Evolutionary conservation across 53 echinoderm and acorn worm genomes (phyloP).

Genomic region (Mesocentrotus franciscanus): DNA sequence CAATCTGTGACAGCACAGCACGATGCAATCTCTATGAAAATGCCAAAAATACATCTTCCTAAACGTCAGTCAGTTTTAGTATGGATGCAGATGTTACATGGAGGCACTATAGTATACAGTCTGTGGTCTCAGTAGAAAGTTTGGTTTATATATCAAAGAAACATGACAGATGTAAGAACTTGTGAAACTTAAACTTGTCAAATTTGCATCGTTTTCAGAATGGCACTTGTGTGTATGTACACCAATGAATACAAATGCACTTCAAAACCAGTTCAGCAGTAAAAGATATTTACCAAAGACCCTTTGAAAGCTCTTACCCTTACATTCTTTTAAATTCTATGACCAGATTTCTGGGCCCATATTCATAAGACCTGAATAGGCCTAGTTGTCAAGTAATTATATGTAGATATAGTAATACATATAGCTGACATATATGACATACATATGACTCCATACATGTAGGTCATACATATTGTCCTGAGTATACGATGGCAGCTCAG

Average conservation of each 20-base stretch:
- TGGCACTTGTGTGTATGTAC: slow-evolving; percentile 19
- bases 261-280: background rate
- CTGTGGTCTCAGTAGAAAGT: background rate
- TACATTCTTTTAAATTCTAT: background rate
- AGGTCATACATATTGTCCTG: background rate
- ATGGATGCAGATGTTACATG: background rate
- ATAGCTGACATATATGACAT: background rate
- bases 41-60: background rate
- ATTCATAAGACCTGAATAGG: background rate
- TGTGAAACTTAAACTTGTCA: background rate
- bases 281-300: background rate
- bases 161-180: background rate
- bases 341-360: background rate
- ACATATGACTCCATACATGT: too few species aligned
- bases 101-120: background rate
- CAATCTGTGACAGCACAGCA: background rate
- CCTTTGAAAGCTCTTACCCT: background rate
- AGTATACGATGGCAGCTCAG: background rate
- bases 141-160: background rate
- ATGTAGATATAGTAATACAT: background rate
- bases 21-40: background rate
- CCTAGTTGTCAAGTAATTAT: background rate
- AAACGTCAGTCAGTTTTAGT: background rate
- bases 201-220: slow-evolving; percentile 7
- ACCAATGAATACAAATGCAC: slow-evolving; percentile 40